Conservation (phyloP, 2,888 invertebrate genomes). For the Shargacucullia verbasci region DNA sequence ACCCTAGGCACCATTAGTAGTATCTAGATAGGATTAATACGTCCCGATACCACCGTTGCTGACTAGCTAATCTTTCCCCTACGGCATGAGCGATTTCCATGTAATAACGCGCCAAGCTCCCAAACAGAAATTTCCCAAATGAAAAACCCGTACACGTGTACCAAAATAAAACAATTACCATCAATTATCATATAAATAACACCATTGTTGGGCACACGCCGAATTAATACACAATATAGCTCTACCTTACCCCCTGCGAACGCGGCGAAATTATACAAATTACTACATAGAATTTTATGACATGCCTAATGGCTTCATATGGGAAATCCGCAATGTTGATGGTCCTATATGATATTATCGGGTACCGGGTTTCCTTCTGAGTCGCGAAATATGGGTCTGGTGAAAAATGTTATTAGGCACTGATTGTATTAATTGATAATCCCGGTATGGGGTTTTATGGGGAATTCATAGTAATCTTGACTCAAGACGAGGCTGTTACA, state of each 20-base stretch:
- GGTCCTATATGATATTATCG: conserved; percentile 23
- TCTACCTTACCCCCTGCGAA: conserved; percentile 32
- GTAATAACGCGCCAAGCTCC: too few relatives aligned
- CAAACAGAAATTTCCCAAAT: conserved; percentile 36
- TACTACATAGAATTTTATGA: conserved; percentile 73
- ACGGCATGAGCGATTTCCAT: too few relatives aligned
- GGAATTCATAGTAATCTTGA: too few relatives aligned
- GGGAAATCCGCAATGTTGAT: conserved; percentile 59
- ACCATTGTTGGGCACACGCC: conserved; percentile 40
- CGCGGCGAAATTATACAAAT: conserved; percentile 71
- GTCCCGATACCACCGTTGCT: too few relatives aligned
- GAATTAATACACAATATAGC: conserved; percentile 37
- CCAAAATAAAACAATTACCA: conserved; percentile 46
- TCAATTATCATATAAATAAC: conserved; percentile 58
- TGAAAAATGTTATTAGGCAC: conserved; percentile 16
- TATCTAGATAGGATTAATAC: too few relatives aligned
- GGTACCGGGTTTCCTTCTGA: conserved; percentile 1
- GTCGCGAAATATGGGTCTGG: conserved; percentile 20
- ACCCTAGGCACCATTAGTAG: too few relatives aligned
- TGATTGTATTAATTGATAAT: conserved; percentile 36
- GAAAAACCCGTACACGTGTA: conserved; percentile 15
- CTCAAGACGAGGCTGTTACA: too few relatives aligned
- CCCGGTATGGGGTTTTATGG: background rate
- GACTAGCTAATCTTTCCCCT: too few relatives aligned
- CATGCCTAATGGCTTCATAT: conserved; percentile 64